Percentiles rank a stretch among this genome's conserved stretches.
Conservation (phyloP, 2,888 invertebrate species). For the Tetranychus truncatus region DNA sequence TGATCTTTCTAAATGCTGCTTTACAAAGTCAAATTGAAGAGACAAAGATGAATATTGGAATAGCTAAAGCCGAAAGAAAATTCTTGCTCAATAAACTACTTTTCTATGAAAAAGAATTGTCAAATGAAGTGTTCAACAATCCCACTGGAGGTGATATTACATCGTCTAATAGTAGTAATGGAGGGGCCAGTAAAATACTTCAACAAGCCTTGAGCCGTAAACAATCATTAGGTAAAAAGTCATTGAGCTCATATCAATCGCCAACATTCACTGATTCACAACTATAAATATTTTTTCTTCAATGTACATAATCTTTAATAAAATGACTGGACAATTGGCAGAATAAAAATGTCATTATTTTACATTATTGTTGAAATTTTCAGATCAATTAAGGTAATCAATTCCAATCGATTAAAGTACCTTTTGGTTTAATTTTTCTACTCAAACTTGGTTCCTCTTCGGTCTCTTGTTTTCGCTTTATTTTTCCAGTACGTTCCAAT, state of each 20-base stretch:
- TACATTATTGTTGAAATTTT: no score
- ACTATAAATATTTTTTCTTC: background rate
- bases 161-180: constrained; percentile 1
- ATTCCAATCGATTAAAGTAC: constrained; percentile 24
- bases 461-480: constrained; percentile 21
- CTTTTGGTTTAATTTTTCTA: constrained; percentile 22
- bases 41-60: constrained; percentile 3
- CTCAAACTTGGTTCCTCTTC: background rate
- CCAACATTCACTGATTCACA: background rate
- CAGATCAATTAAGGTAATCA: no score
- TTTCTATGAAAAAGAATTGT: constrained; percentile 10
- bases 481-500: constrained; percentile 75
- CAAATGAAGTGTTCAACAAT: background rate
- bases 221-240: background rate
- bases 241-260: no score
- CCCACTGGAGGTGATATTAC: background rate
- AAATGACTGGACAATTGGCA: no score
- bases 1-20: constrained; percentile 16
- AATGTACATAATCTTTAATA: no score
- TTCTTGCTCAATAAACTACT: constrained; percentile 17
- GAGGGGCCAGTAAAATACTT: constrained; percentile 12
- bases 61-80: constrained; percentile 11
- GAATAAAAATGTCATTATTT: no score
- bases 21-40: constrained; percentile 14
- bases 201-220: constrained; percentile 14